phyloP scores from a whole-genome alignment of 2,888 invertebrate genomes.

The Cryptophagus acutangulus region DNA sequence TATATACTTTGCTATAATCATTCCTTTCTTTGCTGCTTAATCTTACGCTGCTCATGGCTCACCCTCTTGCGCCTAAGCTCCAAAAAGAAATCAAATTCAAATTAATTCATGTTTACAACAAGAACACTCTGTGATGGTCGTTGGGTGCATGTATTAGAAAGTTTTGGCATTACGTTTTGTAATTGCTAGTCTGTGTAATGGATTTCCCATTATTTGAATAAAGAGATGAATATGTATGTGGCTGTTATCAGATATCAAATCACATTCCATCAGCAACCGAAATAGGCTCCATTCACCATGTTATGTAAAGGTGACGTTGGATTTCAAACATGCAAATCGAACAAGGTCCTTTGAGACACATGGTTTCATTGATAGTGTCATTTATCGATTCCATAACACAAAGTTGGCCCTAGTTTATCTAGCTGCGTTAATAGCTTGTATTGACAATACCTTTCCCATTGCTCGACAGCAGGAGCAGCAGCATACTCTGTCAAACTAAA shows the following conservation, averaged over 20 bases:
- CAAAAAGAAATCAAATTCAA: too few species aligned
- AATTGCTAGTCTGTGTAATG: too few species aligned
- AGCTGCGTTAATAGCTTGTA: conserved; percentile 7
- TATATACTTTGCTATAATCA: conserved; percentile 7
- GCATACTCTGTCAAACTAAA: conserved; percentile 23
- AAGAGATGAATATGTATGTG: conserved; percentile 20
- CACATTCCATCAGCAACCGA: conserved; percentile 8
- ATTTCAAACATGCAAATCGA: background rate
- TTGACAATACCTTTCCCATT: conserved; percentile 4
- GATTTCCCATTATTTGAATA: conserved; percentile 3
- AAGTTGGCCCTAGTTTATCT: conserved; percentile 8
- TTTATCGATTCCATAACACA: conserved; percentile 5
- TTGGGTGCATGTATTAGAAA: too few species aligned
- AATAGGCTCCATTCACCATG: background rate
- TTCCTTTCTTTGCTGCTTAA: conserved; percentile 13
- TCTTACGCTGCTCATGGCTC: background rate
- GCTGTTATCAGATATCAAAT: conserved; percentile 20
- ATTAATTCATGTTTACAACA: too few species aligned
- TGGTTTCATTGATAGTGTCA: conserved; percentile 8
- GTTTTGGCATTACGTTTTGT: too few species aligned
- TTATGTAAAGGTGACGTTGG: background rate
- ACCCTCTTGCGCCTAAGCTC: too few species aligned
- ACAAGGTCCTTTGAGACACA: conserved; percentile 5
- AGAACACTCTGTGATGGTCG: too few species aligned
- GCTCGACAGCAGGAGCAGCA: background rate